Evolutionary conservation across 2,888 invertebrate genomes (phyloP).

Genomic region (Eurytoma californica): DNA sequence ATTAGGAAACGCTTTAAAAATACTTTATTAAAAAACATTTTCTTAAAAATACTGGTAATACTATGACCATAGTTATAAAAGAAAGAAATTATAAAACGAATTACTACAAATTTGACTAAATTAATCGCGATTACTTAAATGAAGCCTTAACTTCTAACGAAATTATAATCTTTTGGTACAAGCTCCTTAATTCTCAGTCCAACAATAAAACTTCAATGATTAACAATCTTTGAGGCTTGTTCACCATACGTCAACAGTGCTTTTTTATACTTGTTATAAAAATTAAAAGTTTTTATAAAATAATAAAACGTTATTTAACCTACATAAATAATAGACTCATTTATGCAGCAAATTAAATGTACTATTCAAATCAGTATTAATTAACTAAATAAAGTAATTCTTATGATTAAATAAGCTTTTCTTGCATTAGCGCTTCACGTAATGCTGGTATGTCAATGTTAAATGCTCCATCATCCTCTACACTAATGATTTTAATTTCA

Average conservation of each 20-base stretch:
- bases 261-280: too few species aligned
- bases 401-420: constrained; percentile 51
- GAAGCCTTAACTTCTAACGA: constrained; percentile 8
- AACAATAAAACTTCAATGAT: constrained; percentile 40
- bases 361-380: background rate
- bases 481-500: constrained; percentile 37
- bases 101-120: constrained; percentile 16
- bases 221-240: constrained; percentile 14
- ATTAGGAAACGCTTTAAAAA: background rate
- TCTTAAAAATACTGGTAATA: background rate
- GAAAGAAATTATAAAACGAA: constrained; percentile 18
- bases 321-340: background rate
- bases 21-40: constrained; percentile 28
- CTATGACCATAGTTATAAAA: background rate
- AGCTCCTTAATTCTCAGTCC: constrained; percentile 1
- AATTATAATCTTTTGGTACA: constrained; percentile 15
- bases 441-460: constrained; percentile 64
- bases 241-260: background rate
- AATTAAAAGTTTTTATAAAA: too few species aligned
- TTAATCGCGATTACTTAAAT: constrained; percentile 15
- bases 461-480: background rate
- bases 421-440: constrained; percentile 56
- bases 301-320: too few species aligned
- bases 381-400: background rate
- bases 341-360: constrained; percentile 23